Base-by-base conservation (phyloP, 2,113 vertebrate genomes). In the Pagrus major region DNA sequence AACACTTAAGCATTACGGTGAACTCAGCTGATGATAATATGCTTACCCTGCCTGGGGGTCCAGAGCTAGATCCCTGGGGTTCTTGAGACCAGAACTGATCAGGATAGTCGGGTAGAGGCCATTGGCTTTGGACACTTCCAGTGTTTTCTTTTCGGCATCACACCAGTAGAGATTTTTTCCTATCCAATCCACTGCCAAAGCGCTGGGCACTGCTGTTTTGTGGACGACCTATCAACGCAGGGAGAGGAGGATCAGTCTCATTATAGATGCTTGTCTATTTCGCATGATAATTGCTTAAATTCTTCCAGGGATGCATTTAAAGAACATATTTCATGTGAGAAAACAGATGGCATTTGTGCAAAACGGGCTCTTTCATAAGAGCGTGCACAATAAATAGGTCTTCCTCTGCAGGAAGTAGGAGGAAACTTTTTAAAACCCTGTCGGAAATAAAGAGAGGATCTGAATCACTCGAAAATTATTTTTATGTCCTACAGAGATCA, bases 161-260 rank as follows among this genome's bases (percentile, higher is more conserved):
- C 97, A 98, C 98, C 98, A 99, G 81, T 99, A 99, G 47, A 99
- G 96, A 84, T 99, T 99, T 90, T 99, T 99, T 63, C 98, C 98
- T 81, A 99, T 97, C 98, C 98, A 99, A 41, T 99, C 98, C 0
- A 99, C 97, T 73, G 98, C 98, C 88, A 99, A 87, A 12, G 97
- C 96, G 76, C 97, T 99, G 70, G 98, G 98, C 61, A 99, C 96
- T 20, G 97, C 96, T 81, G 97, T 96, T 83, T 95, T 97, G 90
- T 99, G 98, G 49, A 99, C 96, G 80, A 99, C 94, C 97, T 99
- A 84, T 27, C 42, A 31, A 86, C 4, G 14, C 47, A 86, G n/a
- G 31, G 4, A 70, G 12, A 61, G 9, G 14, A 16, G 10, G 25
- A 59, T 31, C n/a, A 27, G 7, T 16, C 63, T 70, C 1, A 37